Evolutionary conservation across 2,113 vertebrate genomes (phyloP).

Genomic region (Gorsachius goisagi): DNA sequence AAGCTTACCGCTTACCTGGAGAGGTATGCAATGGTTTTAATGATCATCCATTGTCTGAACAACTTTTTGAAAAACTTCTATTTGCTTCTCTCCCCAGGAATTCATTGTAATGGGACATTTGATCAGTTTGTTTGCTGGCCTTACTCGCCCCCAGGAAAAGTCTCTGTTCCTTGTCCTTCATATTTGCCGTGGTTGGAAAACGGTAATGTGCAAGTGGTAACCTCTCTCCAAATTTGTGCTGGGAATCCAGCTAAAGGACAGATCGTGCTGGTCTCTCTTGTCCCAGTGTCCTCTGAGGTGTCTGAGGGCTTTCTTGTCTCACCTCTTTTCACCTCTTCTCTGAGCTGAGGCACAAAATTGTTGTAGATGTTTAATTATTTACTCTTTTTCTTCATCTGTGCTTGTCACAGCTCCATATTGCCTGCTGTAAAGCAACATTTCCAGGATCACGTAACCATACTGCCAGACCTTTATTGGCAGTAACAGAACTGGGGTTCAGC

Average conservation of each 20-base stretch:
- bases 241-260: neutral
- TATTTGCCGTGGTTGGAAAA: conserved; percentile 86
- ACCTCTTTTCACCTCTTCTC: neutral
- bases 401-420: neutral
- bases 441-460: rapidly evolving
- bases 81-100: conserved; percentile 70
- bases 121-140: conserved; percentile 92
- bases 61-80: neutral
- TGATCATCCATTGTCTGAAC: neutral
- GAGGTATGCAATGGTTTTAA: neutral
- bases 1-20: neutral
- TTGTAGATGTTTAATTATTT: rapidly evolving
- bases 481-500: neutral
- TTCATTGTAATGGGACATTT: conserved; percentile 87
- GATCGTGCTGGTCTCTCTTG: neutral
- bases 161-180: conserved; percentile 89
- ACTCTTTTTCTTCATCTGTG: neutral
- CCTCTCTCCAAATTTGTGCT: neutral
- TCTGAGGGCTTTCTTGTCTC: neutral
- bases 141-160: conserved; percentile 86
- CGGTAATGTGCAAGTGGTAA: conserved; percentile 70
- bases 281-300: neutral
- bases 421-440: neutral
- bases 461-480: neutral
- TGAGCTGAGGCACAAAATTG: neutral